phyloP scores from a whole-genome alignment of 2,797 vertebrate genomes.

The Acanthiza pusilla region DNA sequence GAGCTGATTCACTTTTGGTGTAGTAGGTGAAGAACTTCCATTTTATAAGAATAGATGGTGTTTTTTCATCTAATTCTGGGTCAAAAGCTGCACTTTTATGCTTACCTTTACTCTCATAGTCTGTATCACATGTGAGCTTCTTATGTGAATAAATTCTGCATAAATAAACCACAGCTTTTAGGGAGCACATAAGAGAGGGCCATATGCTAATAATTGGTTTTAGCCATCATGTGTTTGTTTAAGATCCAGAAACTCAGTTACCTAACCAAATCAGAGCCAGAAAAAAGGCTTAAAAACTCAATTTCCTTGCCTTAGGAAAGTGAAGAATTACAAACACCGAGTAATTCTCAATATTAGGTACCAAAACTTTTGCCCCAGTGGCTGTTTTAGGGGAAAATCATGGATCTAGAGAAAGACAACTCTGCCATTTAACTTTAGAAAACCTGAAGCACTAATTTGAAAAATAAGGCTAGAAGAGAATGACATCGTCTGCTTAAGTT shows the following conservation, averaged over 20 bases:
- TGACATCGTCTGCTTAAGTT: neutral
- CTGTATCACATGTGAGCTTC: neutral
- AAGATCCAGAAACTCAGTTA: neutral
- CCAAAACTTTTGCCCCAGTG: neutral
- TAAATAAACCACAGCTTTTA: neutral
- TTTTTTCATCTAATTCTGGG: neutral
- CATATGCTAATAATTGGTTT: neutral
- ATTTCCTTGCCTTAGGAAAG: neutral
- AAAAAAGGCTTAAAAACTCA: neutral
- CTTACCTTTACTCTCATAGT: neutral
- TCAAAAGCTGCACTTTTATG: accelerated
- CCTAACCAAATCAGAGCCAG: neutral
- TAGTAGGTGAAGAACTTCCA: neutral
- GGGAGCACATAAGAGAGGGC: neutral
- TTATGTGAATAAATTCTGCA: neutral
- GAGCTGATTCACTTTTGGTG: neutral
- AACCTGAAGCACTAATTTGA: neutral
- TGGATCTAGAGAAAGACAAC: neutral
- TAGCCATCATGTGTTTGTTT: neutral
- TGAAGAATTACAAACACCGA: neutral
- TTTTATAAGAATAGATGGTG: neutral
- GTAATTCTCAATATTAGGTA: too few species aligned
- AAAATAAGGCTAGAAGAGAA: neutral
- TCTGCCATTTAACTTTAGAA: neutral
- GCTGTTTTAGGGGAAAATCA: neutral